Base-by-base conservation (phyloP, 2,113 vertebrate species). In the Gallinago media region DNA sequence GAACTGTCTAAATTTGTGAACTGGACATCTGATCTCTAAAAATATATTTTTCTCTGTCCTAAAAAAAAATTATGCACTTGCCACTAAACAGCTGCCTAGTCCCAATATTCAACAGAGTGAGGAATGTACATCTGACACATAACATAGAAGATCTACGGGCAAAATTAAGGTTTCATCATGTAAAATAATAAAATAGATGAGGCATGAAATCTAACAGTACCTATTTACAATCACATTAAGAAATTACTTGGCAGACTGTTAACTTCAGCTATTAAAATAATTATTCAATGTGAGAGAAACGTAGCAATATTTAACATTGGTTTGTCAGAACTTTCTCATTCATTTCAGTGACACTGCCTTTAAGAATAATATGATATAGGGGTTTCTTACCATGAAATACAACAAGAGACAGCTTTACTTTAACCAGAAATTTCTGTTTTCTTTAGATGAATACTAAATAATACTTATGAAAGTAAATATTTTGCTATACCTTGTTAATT, bases 261-360 rank as follows among this genome's bases (percentile, higher is more conserved):
- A 94, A 88, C 74, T 83, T 93, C 38, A 85, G 63, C 49, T 67
- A 88, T 92, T 89, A 95, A 96, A 95, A 91, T 74, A 79, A 95
- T 92, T 87, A 89, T 89, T 92, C 67, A 67, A n/a, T 12, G 20
- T 56, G 78, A 76, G 55, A 94, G 54, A 93, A 92, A 93, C 25
- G 52, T 81, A 85, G 58, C 70, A 73, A 85, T 42, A 40, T 78
- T 85, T 90, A 94, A 91, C 13, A 18, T 29, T 40, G 40, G 21
- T 92, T 91, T 89, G 36, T 62, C 56, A 94, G 26, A 61, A 82
- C 27, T 80, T 94, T 84, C 61, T 73, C 11, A 16, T 56, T 81
- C 29, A 73, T 54, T 94, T 94, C 46, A 85, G 17, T 83, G 58
- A 76, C 42, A 89, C 59, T 72, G 77, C 26, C 81, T 94, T 84